Percentiles rank a stretch among this genome's conserved stretches.
Evolutionary conservation across 2,797 vertebrate species (phyloP).

Genomic region (Vireo griseus): DNA sequence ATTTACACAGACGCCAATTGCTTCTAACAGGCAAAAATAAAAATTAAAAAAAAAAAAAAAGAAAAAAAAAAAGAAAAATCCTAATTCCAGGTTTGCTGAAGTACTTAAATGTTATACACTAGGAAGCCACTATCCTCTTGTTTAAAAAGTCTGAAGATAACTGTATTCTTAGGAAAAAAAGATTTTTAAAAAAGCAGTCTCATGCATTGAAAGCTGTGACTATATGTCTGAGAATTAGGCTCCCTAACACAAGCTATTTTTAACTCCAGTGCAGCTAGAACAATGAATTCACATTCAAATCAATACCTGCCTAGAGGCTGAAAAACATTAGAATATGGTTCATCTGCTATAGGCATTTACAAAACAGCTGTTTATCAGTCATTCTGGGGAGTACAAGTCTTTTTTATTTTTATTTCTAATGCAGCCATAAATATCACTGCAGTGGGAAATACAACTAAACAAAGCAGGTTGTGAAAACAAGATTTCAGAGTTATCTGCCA

Average conservation of each 20-base stretch:
- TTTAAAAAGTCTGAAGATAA: neutral
- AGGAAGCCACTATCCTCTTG: neutral
- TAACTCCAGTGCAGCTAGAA: conserved; percentile 22
- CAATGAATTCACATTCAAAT: conserved; percentile 52
- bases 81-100: neutral
- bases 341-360: neutral
- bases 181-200: neutral
- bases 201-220: neutral
- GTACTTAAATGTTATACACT: neutral
- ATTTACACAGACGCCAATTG: neutral
- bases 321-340: conserved; percentile 15
- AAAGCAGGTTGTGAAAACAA: conserved; percentile 12
- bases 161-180: neutral
- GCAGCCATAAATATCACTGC: neutral
- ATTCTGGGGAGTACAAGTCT: neutral
- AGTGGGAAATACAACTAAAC: neutral
- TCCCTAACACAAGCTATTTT: conserved; percentile 32
- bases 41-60: neutral
- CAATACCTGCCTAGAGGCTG: conserved; percentile 36
- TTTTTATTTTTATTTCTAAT: neutral
- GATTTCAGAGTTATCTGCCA: conserved; percentile 7
- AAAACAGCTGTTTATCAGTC: conserved; percentile 25
- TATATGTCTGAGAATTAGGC: neutral
- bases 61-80: neutral
- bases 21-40: neutral